Conservation (phyloP, 2,888 invertebrate species). For the Oscheius sp. region DNA sequence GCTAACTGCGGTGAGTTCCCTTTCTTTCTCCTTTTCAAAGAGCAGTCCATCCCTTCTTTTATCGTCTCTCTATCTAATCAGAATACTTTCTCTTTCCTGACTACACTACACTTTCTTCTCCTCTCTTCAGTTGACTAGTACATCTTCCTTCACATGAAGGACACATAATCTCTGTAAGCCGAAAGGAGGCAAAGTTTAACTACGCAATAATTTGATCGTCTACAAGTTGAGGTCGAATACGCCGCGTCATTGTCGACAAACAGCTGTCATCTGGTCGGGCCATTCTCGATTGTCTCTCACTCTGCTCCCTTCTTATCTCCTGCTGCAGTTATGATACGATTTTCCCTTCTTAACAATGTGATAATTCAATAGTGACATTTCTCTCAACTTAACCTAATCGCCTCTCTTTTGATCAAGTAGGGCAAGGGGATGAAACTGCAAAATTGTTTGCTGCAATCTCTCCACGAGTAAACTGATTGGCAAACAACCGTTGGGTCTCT, state of each 20-base stretch:
- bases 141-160: no score
- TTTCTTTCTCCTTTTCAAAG: no score
- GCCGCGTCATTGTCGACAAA: not conserved
- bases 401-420: no score
- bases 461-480: constrained; percentile 7
- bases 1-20: no score
- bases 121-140: no score
- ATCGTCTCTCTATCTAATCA: not conserved
- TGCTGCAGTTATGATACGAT: not conserved
- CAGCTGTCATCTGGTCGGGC: constrained; percentile 30
- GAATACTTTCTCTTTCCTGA: not conserved
- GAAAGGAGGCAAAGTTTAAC: no score
- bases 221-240: not conserved
- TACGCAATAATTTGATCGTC: not conserved
- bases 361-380: no score
- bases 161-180: no score
- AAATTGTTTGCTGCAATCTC: not conserved
- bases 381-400: no score
- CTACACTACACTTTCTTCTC: not conserved
- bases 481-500: not conserved
- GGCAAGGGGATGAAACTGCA: no score
- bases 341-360: no score
- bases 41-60: no score
- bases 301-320: constrained; percentile 9
- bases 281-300: constrained; percentile 1